phyloP scores from a whole-genome alignment of 2,797 vertebrate genomes.

The Danio choprae region DNA sequence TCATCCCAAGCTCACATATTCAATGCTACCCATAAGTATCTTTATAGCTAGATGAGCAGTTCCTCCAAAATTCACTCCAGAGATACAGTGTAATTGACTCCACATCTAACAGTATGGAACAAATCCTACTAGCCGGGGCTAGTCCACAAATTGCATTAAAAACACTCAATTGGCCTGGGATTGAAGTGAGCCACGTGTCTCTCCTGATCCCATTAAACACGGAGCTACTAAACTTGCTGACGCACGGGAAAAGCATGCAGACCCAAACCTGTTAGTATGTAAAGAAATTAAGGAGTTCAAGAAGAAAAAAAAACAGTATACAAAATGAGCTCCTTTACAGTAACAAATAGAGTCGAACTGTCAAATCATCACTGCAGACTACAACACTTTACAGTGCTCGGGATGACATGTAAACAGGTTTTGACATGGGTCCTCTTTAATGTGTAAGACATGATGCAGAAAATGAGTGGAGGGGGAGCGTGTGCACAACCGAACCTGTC shows the following conservation, averaged over 20 bases:
- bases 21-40: constrained; percentile 77
- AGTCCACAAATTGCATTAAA: constrained; percentile 88
- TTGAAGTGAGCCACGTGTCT: constrained; percentile 85
- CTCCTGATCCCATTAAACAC: constrained; percentile 86
- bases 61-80: constrained; percentile 82
- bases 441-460: constrained; percentile 76
- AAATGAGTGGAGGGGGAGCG: constrained; percentile 58
- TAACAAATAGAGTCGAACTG: constrained; percentile 72
- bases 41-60: constrained; percentile 84
- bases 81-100: constrained; percentile 87
- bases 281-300: constrained; percentile 55
- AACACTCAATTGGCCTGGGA: constrained; percentile 85
- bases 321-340: constrained; percentile 34
- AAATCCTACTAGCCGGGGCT: constrained; percentile 84
- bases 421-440: constrained; percentile 82
- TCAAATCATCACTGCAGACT: constrained; percentile 80
- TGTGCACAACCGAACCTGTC: constrained; percentile 77
- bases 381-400: constrained; percentile 81
- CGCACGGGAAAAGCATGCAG: constrained; percentile 65
- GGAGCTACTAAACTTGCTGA: constrained; percentile 85
- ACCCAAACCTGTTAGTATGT: constrained; percentile 61
- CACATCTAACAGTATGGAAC: constrained; percentile 88
- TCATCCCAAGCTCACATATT: constrained; percentile 64
- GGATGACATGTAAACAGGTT: constrained; percentile 86
- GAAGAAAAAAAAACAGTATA: constrained; percentile 31